Conservation (phyloP, 1,140 invertebrate species). For the Bombus impatiens region DNA sequence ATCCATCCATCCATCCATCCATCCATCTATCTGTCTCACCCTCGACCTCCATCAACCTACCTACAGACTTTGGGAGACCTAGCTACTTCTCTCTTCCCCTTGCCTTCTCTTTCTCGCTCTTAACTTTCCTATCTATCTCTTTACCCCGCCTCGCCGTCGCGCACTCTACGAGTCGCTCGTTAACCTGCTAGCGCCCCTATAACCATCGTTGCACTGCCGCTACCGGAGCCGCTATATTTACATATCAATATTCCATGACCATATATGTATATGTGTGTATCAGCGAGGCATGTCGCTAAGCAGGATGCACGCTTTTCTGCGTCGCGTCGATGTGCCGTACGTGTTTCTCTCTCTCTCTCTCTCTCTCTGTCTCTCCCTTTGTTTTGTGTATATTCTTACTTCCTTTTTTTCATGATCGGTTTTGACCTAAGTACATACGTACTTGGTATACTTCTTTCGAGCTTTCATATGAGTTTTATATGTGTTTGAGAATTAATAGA, state of each 20-base stretch:
- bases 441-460: neutral
- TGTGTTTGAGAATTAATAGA: neutral
- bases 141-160: constrained; percentile 15
- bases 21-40: constrained; percentile 47
- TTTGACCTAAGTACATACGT: neutral
- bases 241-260: constrained; percentile 79
- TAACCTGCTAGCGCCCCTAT: constrained; percentile 77
- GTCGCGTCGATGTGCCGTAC: constrained; percentile 47
- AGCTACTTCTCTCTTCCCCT: constrained; percentile 31
- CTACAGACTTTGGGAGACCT: constrained; percentile 51
- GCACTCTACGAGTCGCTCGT: constrained; percentile 74
- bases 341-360: neutral
- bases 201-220: constrained; percentile 71
- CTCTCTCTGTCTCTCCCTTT: neutral
- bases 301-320: constrained; percentile 62
- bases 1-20: constrained; percentile 14
- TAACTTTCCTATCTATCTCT: constrained; percentile 51
- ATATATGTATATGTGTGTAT: constrained; percentile 22
- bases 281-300: constrained; percentile 37
- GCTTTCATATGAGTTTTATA: neutral
- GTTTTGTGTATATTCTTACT: constrained; percentile 25
- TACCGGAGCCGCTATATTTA: constrained; percentile 75
- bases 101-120: constrained; percentile 39
- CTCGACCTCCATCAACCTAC: constrained; percentile 60
- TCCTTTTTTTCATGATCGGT: neutral